phyloP scores from a whole-genome alignment of 1,140 invertebrate species.

The Manduca sexta region DNA sequence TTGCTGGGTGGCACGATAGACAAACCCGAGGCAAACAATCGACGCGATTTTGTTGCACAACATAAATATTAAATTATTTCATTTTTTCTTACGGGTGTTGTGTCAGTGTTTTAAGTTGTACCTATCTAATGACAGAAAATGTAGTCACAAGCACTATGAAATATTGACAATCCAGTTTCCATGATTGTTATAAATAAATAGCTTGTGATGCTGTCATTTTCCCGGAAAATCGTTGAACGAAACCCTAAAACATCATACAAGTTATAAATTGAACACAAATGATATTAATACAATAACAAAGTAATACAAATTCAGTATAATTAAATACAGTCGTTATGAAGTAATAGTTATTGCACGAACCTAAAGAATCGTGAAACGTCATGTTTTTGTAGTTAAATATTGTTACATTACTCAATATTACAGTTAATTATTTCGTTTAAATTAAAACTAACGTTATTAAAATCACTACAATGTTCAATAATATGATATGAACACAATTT shows the following conservation, averaged over 20 bases:
- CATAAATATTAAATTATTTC: background rate
- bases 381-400: background rate
- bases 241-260: too few species aligned
- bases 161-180: too few species aligned
- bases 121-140: too few species aligned
- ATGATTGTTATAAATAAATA: too few species aligned
- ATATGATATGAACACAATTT: background rate
- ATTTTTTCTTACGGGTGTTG: background rate
- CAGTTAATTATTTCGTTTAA: background rate
- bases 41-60: constrained; percentile 1
- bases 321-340: background rate
- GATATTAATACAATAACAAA: background rate
- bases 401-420: background rate
- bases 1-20: constrained; percentile 11
- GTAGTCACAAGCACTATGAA: too few species aligned
- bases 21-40: constrained; percentile 6
- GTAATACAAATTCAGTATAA: background rate
- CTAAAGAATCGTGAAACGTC: background rate
- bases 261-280: background rate
- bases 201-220: too few species aligned
- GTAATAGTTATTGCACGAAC: background rate
- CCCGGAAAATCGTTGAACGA: too few species aligned
- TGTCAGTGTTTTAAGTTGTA: too few species aligned
- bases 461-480: background rate
- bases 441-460: background rate